Evolutionary conservation across 1,140 invertebrate species (phyloP), one percentile per base, ranked within the genome.

Genomic region (Ceratoteleas bidentatus): DNA sequence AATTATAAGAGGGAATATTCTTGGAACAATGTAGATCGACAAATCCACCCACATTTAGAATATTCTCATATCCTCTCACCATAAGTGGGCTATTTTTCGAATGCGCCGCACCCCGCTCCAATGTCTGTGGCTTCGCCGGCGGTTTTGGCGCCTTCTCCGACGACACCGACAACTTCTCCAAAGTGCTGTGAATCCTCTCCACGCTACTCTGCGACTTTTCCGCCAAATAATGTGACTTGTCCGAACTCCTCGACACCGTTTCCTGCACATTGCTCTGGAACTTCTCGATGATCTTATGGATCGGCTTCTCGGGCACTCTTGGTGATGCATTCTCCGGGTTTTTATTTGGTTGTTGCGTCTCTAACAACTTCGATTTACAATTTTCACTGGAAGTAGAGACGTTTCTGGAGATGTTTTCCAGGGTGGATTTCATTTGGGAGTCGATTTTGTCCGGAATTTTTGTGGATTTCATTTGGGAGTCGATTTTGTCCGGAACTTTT

Each of bases 221-320:
- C 0, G 3, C 32, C 9, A 34, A 62, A 40, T 40, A 40, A 40
- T 57, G 54, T 10, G 7, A 1, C 6, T 62, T 65, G n/a, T 78
- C 75, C 0, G 3, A 33, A 4, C 14, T 50, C 7, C 75, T 50
- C 6, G 2, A n/a, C 0, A 6, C 2, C 6, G 32, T 62, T 15
- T 68, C 69, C 13, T 68, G 56, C 3, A 66, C 32, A 24, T 75
- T 73, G 10, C 14, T 52, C 14, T 65, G 53, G 43, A 64, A 60
- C 45, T 75, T 81, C 11, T 74, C 78, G 40, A 75, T 74, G 0
- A 70, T 75, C n/a, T 65, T 75, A 2, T 43, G 57, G 0, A 75
- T 49, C 3, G 52, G 70, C 14, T 75, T 75, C 14, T 81, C 78
- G 7, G 78, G 9, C 0, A 60, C 9, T 54, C 70, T 70, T 10